Conservation (phyloP, 1,140 invertebrate species). For the Bombus terrestris region DNA sequence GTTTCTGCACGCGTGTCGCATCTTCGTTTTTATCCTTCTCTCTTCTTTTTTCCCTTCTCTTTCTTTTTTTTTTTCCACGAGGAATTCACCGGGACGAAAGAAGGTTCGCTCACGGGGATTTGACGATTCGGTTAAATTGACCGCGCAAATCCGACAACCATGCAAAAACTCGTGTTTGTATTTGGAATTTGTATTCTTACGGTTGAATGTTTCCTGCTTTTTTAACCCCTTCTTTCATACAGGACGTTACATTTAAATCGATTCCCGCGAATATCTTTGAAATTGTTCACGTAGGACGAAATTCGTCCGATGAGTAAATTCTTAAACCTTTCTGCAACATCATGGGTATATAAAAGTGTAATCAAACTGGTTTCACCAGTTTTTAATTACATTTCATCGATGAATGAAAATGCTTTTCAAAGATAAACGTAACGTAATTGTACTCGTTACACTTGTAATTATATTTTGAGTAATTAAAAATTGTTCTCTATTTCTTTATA, state of each 20-base stretch:
- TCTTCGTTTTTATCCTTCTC: background rate
- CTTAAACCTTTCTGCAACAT: background rate
- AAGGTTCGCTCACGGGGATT: background rate
- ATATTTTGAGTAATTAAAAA: background rate
- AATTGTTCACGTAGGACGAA: too few species aligned
- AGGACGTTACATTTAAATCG: too few species aligned
- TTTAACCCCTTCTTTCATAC: background rate
- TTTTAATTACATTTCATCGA: background rate
- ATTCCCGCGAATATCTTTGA: too few species aligned
- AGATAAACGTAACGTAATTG: background rate
- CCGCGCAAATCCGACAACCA: slow-evolving; percentile 6
- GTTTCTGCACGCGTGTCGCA: background rate
- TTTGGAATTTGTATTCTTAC: background rate
- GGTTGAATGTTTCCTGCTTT: too few species aligned
- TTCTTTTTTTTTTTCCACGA: background rate
- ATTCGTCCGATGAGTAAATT: too few species aligned
- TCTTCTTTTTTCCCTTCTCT: background rate
- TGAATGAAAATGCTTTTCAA: background rate
- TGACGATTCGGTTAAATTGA: slow-evolving; percentile 16
- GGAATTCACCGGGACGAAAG: background rate
- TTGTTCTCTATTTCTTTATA: background rate
- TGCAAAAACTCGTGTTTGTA: background rate
- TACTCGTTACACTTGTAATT: background rate
- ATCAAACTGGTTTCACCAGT: background rate
- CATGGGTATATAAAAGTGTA: background rate